These are phyloP conservation scores for Sigmodon hispidus DNA, from an alignment of 2,113 vertebrate genomes.

Conservation along the genomic window DNA sequence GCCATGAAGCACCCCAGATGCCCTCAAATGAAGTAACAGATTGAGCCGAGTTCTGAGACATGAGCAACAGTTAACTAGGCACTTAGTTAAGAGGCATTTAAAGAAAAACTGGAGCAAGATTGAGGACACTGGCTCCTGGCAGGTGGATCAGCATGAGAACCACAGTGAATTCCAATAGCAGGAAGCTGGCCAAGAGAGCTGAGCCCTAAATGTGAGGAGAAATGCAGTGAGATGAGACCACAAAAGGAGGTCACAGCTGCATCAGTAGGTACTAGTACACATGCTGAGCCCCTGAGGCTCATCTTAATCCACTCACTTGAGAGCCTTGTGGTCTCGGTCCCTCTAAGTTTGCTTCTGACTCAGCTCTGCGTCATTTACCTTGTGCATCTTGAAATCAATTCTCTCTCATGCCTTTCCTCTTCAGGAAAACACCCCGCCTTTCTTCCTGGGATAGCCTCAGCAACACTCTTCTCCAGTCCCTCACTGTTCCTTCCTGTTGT, in stretches of 20 bases:
- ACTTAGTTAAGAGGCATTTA: neutral
- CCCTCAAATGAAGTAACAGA: neutral
- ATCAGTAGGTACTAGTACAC: neutral
- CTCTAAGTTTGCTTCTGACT: neutral
- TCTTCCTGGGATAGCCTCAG: neutral
- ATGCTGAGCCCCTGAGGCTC: neutral
- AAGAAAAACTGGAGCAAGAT: neutral
- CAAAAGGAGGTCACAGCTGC: neutral
- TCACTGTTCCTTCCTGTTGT: neutral
- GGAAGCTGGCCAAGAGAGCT: neutral
- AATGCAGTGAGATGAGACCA: neutral
- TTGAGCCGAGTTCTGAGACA: neutral
- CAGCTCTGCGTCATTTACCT: neutral
- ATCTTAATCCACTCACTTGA: neutral
- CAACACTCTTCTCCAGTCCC: neutral
- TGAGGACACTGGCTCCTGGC: neutral
- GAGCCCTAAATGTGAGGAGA: neutral
- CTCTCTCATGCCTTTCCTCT: neutral
- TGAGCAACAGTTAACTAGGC: neutral
- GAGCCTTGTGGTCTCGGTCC: neutral
- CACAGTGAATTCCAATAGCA: conserved; percentile 10
- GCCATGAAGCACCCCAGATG: neutral
- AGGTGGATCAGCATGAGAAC: neutral
- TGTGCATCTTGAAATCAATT: neutral
- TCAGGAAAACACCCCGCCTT: neutral